phyloP scores from a whole-genome alignment of 1,140 invertebrate species.

The Alviniconcha marisindica region DNA sequence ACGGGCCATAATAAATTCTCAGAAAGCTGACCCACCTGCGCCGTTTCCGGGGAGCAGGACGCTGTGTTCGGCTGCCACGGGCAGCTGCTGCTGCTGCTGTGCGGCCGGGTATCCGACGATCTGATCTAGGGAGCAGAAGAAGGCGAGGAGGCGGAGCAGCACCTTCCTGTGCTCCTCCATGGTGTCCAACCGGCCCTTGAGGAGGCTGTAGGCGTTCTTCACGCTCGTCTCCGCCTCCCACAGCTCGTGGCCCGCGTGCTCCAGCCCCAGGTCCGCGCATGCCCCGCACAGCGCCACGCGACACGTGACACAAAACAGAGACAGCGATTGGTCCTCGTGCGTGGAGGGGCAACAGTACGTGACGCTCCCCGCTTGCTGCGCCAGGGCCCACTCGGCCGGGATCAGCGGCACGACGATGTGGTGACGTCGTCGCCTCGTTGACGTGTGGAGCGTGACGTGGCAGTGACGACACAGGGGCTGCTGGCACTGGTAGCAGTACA shows the following conservation, averaged over 20 bases:
- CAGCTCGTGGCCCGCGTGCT: not conserved
- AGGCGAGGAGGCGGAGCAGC: not conserved
- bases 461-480: slow-evolving; percentile 9
- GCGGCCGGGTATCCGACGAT: too few species aligned
- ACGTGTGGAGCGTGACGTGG: not conserved
- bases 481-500: slow-evolving; percentile 16
- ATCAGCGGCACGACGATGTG: not conserved
- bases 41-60: too few species aligned
- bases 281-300: not conserved
- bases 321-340: not conserved
- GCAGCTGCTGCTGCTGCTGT: too few species aligned
- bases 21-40: too few species aligned
- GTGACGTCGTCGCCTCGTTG: not conserved
- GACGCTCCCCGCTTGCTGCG: not conserved
- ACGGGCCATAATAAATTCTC: too few species aligned
- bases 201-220: not conserved
- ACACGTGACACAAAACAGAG: not conserved
- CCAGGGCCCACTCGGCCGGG: not conserved
- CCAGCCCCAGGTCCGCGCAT: not conserved
- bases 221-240: not conserved
- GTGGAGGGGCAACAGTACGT: too few species aligned
- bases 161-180: not conserved
- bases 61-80: too few species aligned
- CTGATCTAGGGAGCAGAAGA: not conserved
- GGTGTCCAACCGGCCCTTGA: not conserved